These are phyloP conservation scores for Hemicentrotus pulcherrimus DNA, from an alignment of 35 echinoderm and acorn worm genomes.

Conservation along the genomic window DNA sequence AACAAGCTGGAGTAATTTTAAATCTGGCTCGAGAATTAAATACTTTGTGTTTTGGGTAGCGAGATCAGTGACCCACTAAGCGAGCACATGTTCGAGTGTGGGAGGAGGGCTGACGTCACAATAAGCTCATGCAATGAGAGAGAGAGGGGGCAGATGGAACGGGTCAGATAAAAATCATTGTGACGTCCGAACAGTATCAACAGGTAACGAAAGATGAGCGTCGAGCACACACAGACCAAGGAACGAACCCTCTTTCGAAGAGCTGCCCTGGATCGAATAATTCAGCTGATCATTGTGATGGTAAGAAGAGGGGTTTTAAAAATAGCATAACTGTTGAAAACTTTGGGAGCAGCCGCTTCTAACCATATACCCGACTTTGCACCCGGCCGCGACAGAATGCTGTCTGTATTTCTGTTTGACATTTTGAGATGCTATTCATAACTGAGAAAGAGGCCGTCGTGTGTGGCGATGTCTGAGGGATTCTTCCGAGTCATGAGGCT, in stretches of 20 bases:
- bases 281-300: background rate
- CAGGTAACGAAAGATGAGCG: background rate
- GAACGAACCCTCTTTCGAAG: background rate
- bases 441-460: background rate
- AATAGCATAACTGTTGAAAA: background rate
- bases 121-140: background rate
- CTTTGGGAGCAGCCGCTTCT: background rate
- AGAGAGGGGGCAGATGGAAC: background rate
- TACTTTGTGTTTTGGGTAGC: too few relatives aligned
- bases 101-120: background rate
- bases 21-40: too few relatives aligned
- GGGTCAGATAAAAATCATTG: constrained; percentile 8
- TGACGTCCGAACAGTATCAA: background rate
- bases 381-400: background rate
- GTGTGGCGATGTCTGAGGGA: background rate
- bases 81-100: background rate
- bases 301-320: background rate
- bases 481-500: background rate
- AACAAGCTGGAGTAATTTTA: background rate
- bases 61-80: background rate
- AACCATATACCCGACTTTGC: background rate
- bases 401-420: background rate
- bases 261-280: background rate
- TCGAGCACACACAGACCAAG: background rate
- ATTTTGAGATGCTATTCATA: background rate